Base-by-base conservation (phyloP, 1,140 invertebrate genomes). In the Bombus superbus region DNA sequence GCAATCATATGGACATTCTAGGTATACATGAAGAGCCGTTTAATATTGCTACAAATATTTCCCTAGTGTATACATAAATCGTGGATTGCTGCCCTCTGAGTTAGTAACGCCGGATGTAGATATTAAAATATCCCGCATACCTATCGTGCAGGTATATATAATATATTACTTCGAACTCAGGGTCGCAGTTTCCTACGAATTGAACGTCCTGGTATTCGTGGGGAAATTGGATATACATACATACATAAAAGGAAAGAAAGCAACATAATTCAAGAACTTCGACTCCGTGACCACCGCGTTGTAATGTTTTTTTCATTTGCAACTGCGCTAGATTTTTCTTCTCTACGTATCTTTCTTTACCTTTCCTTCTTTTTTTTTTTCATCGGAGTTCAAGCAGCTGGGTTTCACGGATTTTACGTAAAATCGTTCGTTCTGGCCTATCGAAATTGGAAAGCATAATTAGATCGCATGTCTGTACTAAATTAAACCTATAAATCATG, bases 91-190 rank as follows among this genome's bases (percentile, higher is more conserved):
- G 15, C 42, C 22, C 57, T 85, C 44, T 62, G 53, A 90, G 85
- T 89, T 59, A 77, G 72, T 84, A 87, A 81, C 59, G 71, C 18
- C 77, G 44, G 81, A 84, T 78, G 72, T 73, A 84, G 53, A 74
- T 90, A 90, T 90, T 90, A 90, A 86, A 89, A 90, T 90, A 89
- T 90, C 75, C 73, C 66, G 80, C 72, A 89, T 89, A 81, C 84
- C 76, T 68, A 82, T 83, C n/a, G 38, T 38, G 59, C 28, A 72
- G 47, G 13, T 42, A 42, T 72, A 82, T 40, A 38, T 22, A 53
- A 81, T 84, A 81, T 78, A 88, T 89, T 86, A 71, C 79, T 73
- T 78, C 74, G 68, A 89, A 89, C 78, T 71, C 18, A 35, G 25
- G 35, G 53, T 74, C 74, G 74, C 88, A 81, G 81, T 89, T 89